A percentile compares a stretch with the other conserved stretches of the same genome.
Conservation (phyloP, 2,888 invertebrate genomes). For the Bombylius discolor region DNA sequence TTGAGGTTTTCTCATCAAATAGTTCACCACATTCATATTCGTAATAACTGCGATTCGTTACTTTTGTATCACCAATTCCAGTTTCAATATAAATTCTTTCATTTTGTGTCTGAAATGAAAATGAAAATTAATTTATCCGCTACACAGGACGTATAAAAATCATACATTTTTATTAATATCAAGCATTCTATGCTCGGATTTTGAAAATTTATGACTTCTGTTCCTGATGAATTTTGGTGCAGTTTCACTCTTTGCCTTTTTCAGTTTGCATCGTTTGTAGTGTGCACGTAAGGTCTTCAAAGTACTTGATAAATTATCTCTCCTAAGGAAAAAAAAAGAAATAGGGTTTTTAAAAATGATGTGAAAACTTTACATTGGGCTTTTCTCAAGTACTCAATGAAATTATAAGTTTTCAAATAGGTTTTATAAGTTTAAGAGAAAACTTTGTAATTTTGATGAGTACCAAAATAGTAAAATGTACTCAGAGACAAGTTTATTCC, state of each 20-base stretch:
- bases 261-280: slow-evolving; percentile 15
- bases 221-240: neutral
- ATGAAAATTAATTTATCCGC: neutral
- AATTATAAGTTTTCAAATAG: too few species aligned
- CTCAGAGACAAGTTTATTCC: slow-evolving; percentile 26
- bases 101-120: neutral
- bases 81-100: slow-evolving; percentile 3
- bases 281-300: neutral
- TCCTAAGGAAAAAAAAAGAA: slow-evolving; percentile 11
- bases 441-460: too few species aligned
- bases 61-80: slow-evolving; percentile 6
- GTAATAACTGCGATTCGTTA: neutral
- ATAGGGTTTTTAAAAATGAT: neutral
- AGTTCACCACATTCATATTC: neutral
- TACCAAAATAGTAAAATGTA: slow-evolving; percentile 15
- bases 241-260: slow-evolving; percentile 31
- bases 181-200: slow-evolving; percentile 4
- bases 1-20: neutral
- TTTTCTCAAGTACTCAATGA: too few species aligned
- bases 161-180: too few species aligned
- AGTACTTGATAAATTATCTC: slow-evolving; percentile 20
- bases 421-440: too few species aligned
- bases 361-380: too few species aligned
- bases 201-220: slow-evolving; percentile 1
- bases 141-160: too few species aligned